phyloP scores from a whole-genome alignment of 2,113 vertebrate species.

The Raja brachyura region DNA sequence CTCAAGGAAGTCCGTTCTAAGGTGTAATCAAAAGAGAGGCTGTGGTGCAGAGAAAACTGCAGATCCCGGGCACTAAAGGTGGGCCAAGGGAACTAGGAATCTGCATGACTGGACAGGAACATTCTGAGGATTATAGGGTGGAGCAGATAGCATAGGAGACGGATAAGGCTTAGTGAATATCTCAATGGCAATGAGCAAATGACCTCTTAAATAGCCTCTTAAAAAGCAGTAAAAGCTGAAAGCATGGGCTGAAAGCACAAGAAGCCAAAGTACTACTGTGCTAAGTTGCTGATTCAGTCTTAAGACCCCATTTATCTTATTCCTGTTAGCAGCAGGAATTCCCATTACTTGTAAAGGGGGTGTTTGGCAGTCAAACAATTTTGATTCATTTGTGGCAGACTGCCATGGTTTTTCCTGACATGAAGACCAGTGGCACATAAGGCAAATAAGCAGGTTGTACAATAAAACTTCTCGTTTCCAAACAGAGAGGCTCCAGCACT shows the following conservation, averaged over 20 bases:
- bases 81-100: background rate
- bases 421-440: background rate
- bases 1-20: background rate
- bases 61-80: background rate
- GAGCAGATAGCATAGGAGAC: background rate
- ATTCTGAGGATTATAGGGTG: background rate
- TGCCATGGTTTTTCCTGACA: background rate
- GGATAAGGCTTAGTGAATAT: too few relatives aligned
- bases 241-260: background rate
- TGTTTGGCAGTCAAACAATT: background rate
- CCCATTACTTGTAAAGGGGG: slow-evolving; percentile 1
- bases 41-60: background rate
- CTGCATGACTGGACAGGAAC: background rate
- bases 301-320: slow-evolving; percentile 5
- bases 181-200: background rate
- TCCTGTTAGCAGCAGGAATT: slow-evolving; percentile 22
- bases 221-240: slow-evolving; percentile 7
- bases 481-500: background rate
- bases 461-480: background rate
- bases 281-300: background rate
- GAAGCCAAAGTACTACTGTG: background rate
- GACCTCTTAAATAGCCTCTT: background rate
- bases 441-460: background rate
- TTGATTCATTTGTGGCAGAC: background rate
- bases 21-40: background rate